Evolutionary conservation across 2,888 invertebrate species (phyloP).

Genomic region (Dorcus parallelipipedus): DNA sequence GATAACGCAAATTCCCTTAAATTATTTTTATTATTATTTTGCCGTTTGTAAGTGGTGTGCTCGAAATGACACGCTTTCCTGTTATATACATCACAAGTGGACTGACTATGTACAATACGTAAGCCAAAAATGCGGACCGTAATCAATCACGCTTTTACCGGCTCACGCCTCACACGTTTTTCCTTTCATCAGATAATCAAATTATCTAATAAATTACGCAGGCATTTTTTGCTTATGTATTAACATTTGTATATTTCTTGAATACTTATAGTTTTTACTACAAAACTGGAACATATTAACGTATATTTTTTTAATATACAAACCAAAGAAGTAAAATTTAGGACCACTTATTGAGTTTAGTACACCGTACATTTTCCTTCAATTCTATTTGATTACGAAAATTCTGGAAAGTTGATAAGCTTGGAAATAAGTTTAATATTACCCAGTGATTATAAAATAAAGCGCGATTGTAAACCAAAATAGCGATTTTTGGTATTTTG

Average conservation of each 20-base stretch:
- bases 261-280: conserved; percentile 45
- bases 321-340: conserved; percentile 36
- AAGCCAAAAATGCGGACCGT: conserved; percentile 35
- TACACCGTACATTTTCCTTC: neutral
- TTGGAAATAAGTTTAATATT: no score
- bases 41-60: conserved; percentile 9
- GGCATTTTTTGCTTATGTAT: conserved; percentile 44
- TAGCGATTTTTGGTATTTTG: neutral
- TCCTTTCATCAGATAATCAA: neutral
- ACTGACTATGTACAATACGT: conserved; percentile 36
- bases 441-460: no score
- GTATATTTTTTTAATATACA: conserved; percentile 49
- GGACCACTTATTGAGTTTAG: conserved; percentile 19
- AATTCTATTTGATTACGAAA: neutral
- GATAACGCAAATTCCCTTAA: conserved; percentile 13
- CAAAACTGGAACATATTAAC: conserved; percentile 45
- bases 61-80: conserved; percentile 9
- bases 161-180: no score
- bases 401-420: neutral
- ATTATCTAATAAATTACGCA: conserved; percentile 1
- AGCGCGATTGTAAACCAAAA: neutral
- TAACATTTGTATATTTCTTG: conserved; percentile 43
- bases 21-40: conserved; percentile 17
- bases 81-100: conserved; percentile 46
- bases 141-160: conserved; percentile 10